phyloP scores from a whole-genome alignment of 1,140 invertebrate species.

The Megathymus violae region DNA sequence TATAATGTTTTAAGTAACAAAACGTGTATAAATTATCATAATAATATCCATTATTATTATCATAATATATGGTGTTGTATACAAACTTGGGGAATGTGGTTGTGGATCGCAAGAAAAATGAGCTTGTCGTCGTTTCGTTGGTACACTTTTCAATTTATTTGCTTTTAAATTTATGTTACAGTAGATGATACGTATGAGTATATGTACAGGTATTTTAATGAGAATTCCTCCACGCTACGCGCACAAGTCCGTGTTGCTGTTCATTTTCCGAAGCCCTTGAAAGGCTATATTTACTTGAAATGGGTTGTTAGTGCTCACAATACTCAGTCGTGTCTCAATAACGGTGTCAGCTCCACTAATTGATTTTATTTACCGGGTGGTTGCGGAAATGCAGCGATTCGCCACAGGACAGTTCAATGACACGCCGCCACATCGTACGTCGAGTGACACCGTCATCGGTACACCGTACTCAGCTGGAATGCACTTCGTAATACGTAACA shows the following conservation, averaged over 20 bases:
- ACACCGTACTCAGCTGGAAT: constrained; percentile 63
- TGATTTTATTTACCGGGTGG: constrained; percentile 69
- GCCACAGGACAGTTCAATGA: constrained; percentile 72
- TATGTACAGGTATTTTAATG: no score
- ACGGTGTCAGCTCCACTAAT: constrained; percentile 57
- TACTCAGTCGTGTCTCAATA: constrained; percentile 42
- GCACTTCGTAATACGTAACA: constrained; percentile 57
- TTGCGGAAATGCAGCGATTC: constrained; percentile 70
- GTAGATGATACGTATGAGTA: no score
- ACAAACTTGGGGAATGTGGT: constrained; percentile 2
- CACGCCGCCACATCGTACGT: constrained; percentile 41
- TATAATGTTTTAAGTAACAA: constrained; percentile 14
- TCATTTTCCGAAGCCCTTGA: not conserved
- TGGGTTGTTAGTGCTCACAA: constrained; percentile 38
- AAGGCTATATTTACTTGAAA: constrained; percentile 11
- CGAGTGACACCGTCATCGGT: constrained; percentile 54
- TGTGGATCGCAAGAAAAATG: constrained; percentile 8
- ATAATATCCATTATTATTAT: no score
- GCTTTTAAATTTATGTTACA: no score
- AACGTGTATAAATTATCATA: constrained; percentile 24
- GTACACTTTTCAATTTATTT: not conserved
- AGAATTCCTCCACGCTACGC: no score
- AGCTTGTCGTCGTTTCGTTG: not conserved
- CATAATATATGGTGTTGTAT: no score
- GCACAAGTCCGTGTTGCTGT: no score